phyloP scores from a whole-genome alignment of 2,888 invertebrate species.

The Stenolophus ochropezus region DNA sequence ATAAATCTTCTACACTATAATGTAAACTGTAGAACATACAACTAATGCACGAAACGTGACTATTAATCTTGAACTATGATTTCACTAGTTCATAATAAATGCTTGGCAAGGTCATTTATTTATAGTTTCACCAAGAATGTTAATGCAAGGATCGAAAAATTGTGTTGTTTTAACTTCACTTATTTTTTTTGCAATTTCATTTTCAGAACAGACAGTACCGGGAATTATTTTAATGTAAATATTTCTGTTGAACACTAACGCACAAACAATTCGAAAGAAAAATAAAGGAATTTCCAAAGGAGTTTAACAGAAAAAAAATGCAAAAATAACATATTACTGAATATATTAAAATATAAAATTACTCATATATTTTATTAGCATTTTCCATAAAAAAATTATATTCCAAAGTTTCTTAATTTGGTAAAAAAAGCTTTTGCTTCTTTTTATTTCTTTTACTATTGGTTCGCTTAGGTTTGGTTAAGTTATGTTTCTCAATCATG shows the following conservation, averaged over 20 bases:
- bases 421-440: no score
- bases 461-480: no score
- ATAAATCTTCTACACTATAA: background rate
- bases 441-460: no score
- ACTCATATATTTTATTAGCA: no score
- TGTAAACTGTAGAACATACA: background rate
- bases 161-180: background rate
- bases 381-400: no score
- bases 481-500: no score
- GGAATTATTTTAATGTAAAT: slow-evolving; percentile 4
- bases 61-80: background rate
- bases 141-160: background rate
- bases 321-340: background rate
- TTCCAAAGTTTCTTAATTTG: no score
- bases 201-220: background rate
- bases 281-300: background rate
- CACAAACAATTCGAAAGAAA: background rate
- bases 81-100: slow-evolving; percentile 21
- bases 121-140: slow-evolving; percentile 17
- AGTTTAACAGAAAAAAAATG: background rate
- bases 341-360: no score
- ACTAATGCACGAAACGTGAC: slow-evolving; percentile 10
- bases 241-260: background rate
- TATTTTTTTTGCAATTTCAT: background rate
- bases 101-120: slow-evolving; percentile 36